Evolutionary conservation across 1,140 invertebrate species (phyloP).

Genomic region (Megalonaias nervosa): DNA sequence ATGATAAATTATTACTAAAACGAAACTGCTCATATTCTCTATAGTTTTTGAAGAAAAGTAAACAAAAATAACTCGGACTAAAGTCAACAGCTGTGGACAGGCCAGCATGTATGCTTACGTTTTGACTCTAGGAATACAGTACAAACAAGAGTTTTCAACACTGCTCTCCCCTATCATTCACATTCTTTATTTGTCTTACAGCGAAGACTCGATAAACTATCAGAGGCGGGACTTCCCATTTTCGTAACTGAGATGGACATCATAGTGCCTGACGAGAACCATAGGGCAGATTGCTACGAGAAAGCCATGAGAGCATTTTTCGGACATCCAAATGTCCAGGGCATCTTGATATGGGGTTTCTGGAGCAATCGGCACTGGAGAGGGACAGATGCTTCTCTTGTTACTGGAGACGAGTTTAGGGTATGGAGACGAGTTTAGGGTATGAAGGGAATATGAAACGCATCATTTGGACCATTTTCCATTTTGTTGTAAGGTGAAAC

Average conservation of each 20-base stretch:
- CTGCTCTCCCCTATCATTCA: too few relatives aligned
- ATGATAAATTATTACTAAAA: too few relatives aligned
- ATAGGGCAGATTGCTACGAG: conserved; percentile 42
- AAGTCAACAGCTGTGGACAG: too few relatives aligned
- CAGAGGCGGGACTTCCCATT: conserved; percentile 47
- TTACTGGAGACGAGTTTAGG: conserved; percentile 24
- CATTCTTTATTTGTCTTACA: conserved; percentile 18
- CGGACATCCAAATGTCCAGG: conserved; percentile 44
- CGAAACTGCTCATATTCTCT: too few relatives aligned
- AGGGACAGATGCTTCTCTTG: conserved; percentile 12
- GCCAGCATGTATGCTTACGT: too few relatives aligned
- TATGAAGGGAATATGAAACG: too few relatives aligned
- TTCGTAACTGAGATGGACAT: conserved; percentile 57
- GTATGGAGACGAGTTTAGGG: neutral
- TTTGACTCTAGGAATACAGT: too few relatives aligned
- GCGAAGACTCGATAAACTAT: conserved; percentile 49
- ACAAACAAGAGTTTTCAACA: too few relatives aligned
- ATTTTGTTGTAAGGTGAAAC: too few relatives aligned
- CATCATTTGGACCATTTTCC: too few relatives aligned
- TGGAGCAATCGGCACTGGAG: conserved; percentile 20
- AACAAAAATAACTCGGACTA: too few relatives aligned
- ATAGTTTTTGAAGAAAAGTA: too few relatives aligned
- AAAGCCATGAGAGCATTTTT: conserved; percentile 27
- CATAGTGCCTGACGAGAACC: conserved; percentile 33
- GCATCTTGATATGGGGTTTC: conserved; percentile 47